A percentile compares a stretch with the other conserved stretches of the same genome.
These are phyloP conservation scores for Volucella bombylans DNA, from an alignment of 2,888 invertebrate species.

Conservation along the genomic window DNA sequence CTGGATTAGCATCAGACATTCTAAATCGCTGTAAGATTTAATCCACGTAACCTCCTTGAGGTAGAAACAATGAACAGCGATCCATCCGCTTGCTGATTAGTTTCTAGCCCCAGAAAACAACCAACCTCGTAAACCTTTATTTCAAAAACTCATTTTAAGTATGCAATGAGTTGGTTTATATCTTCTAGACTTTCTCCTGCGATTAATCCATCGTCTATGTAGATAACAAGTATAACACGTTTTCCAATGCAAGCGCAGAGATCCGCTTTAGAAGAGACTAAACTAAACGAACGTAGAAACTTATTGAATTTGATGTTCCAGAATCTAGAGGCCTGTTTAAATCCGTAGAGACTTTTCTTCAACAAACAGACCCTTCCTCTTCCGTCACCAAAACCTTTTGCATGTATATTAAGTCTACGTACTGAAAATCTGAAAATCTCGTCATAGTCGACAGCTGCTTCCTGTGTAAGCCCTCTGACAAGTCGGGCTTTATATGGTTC, in stretches of 20 bases:
- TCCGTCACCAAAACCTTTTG: conserved; percentile 54
- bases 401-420: too few relatives aligned
- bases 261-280: neutral
- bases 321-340: conserved; percentile 24
- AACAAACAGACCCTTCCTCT: conserved; percentile 2
- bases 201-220: conserved; percentile 30
- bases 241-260: conserved; percentile 18
- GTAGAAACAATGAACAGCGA: neutral
- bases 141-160: neutral
- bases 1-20: conserved; percentile 3
- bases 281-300: neutral
- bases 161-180: too few relatives aligned
- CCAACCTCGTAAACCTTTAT: too few relatives aligned
- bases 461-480: too few relatives aligned
- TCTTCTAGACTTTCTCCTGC: conserved; percentile 5
- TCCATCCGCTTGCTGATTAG: neutral
- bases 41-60: too few relatives aligned
- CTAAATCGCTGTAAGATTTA: conserved; percentile 4
- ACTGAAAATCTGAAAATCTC: too few relatives aligned
- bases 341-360: conserved; percentile 46
- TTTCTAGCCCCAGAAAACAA: too few relatives aligned
- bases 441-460: too few relatives aligned
- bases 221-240: conserved; percentile 24
- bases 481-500: too few relatives aligned
- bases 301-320: conserved; percentile 31